Evolutionary conservation across 1,140 invertebrate species (phyloP).

Genomic region (Octopus bimaculoides): DNA sequence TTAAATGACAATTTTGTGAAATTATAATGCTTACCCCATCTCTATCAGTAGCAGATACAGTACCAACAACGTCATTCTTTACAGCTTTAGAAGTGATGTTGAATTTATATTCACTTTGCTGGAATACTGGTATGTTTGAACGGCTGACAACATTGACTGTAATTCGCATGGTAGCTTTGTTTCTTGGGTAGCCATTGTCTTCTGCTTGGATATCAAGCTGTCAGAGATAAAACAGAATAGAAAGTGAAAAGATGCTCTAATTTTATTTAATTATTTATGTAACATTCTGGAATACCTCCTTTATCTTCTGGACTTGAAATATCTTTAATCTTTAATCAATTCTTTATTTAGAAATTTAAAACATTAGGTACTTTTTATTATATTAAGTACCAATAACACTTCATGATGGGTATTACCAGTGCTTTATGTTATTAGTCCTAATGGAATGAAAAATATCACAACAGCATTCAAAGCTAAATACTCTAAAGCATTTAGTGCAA

Average conservation of each 20-base stretch:
- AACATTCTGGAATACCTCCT: neutral
- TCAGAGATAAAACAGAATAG: slow-evolving; percentile 14
- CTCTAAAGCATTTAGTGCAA: no score
- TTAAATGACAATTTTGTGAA: no score
- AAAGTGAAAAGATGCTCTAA: neutral
- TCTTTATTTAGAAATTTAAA: no score
- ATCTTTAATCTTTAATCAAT: no score
- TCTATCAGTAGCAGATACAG: slow-evolving; percentile 54
- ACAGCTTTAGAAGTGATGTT: slow-evolving; percentile 34
- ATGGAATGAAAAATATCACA: no score
- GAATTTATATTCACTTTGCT: slow-evolving; percentile 21
- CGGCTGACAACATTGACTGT: slow-evolving; percentile 33
- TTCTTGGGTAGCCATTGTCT: slow-evolving; percentile 28
- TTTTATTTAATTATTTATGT: neutral
- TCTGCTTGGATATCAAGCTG: slow-evolving; percentile 25
- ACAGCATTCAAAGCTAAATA: no score
- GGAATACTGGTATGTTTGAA: slow-evolving; percentile 31
- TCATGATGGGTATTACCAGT: no score
- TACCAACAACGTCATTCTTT: slow-evolving; percentile 23
- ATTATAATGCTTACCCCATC: slow-evolving; percentile 54
- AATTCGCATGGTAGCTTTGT: slow-evolving; percentile 20
- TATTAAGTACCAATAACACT: no score
- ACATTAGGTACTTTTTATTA: no score
- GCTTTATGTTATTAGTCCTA: no score
- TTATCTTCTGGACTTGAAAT: no score